Percentiles rank a stretch among this genome's conserved stretches.
These are phyloP conservation scores for Eriosoma lanigerum DNA, from an alignment of 1,140 invertebrate species.

Conservation along the genomic window DNA sequence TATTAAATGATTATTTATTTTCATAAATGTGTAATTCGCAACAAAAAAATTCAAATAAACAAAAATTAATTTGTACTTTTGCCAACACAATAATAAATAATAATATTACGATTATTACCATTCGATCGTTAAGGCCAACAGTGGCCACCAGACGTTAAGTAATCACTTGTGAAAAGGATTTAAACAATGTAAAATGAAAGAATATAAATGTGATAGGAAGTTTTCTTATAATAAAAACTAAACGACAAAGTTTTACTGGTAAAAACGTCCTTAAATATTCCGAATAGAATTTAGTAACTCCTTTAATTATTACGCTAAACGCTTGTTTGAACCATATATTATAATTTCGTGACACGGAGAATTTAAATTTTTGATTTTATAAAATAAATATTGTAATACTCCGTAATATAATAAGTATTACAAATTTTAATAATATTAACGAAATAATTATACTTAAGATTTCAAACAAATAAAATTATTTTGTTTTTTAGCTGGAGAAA, in stretches of 20 bases:
- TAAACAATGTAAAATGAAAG: constrained; percentile 17
- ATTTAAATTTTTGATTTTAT: background rate
- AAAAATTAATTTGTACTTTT: constrained; percentile 2
- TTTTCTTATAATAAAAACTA: constrained; percentile 27
- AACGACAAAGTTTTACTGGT: constrained; percentile 16
- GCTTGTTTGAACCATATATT: background rate
- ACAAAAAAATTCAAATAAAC: too few relatives aligned
- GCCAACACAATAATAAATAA: background rate
- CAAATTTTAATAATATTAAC: too few relatives aligned
- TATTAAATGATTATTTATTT: too few relatives aligned
- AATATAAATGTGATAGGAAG: constrained; percentile 20
- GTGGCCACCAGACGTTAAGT: background rate
- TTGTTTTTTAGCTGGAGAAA: too few relatives aligned
- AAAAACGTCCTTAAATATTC: constrained; percentile 30
- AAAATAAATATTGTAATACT: too few relatives aligned
- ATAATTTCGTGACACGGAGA: background rate
- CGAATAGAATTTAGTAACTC: constrained; percentile 2
- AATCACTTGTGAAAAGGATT: constrained; percentile 6
- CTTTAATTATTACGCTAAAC: background rate
- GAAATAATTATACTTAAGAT: too few relatives aligned
- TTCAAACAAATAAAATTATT: too few relatives aligned
- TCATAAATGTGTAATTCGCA: too few relatives aligned
- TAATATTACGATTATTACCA: background rate
- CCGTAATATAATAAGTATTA: too few relatives aligned
- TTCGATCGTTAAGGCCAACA: constrained; percentile 18